Evolutionary conservation across 2,888 invertebrate genomes (phyloP), one percentile per base, ranked within the genome.

Genomic region (Apeira syringaria): DNA sequence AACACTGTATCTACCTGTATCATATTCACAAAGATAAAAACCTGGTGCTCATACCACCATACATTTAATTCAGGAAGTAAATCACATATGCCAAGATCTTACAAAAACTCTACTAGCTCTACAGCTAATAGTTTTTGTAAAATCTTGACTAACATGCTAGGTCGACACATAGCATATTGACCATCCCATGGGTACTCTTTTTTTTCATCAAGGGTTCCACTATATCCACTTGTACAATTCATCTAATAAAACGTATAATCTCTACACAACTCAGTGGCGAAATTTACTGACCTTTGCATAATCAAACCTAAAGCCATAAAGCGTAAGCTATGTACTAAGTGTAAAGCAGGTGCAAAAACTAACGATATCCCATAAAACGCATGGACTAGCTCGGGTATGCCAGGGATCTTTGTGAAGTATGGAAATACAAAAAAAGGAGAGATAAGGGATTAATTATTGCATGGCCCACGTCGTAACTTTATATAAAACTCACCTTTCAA

Each of bases 141-240:
- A n/a, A n/a, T n/a, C n/a, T n/a, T n/a, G n/a, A n/a, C n/a, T n/a
- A n/a, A n/a, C n/a, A n/a, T n/a, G n/a, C n/a, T n/a, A n/a, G n/a
- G n/a, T n/a, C n/a, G n/a, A n/a, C n/a, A n/a, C n/a, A n/a, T n/a
- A n/a, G n/a, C n/a, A n/a, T n/a, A n/a, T n/a, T n/a, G n/a, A n/a
- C n/a, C n/a, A n/a, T n/a, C n/a, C 66, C 80, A 82, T 82, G 83
- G 78, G 84, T 85, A 80, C 57, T 53, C 67, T 78, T 85, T 78
- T 85, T 81, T 79, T 80, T 76, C 35, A 50, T 50, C 44, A 47
- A 44, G 40, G 43, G 41, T 63, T 70, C 67, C 64, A 74, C 73
- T 70, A 76, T 72, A 72, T 74, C 79, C 74, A 80, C 65, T 67
- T 64, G 64, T 64, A 68, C 64, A 64, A 63, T 57, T 56, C 44